These are phyloP conservation scores for Gallinago media DNA, from an alignment of 2,113 vertebrate species.

Conservation along the genomic window DNA sequence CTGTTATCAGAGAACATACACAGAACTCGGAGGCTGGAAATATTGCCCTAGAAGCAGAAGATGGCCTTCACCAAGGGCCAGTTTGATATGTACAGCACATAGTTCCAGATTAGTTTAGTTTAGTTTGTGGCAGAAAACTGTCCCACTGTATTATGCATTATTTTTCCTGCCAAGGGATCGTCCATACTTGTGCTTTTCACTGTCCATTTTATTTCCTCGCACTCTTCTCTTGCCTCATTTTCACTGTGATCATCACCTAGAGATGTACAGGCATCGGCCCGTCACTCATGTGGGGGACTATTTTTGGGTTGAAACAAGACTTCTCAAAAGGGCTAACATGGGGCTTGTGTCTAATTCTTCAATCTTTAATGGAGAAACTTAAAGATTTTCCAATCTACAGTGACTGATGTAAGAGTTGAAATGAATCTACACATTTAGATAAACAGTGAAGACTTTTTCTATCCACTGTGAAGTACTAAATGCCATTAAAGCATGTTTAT, in stretches of 20 bases:
- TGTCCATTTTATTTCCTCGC: neutral
- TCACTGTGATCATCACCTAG: neutral
- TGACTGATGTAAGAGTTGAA: neutral
- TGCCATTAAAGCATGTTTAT: neutral
- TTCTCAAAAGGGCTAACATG: neutral
- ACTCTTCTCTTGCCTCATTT: neutral
- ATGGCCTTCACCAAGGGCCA: neutral
- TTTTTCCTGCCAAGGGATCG: neutral
- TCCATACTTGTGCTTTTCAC: neutral
- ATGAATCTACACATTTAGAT: neutral
- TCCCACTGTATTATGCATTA: neutral
- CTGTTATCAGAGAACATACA: neutral
- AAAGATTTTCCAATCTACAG: neutral
- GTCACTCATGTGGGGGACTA: neutral
- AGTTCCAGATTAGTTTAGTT: neutral
- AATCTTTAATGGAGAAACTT: neutral
- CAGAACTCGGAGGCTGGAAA: neutral
- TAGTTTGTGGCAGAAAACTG: neutral
- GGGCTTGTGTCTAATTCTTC: neutral
- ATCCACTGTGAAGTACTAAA: neutral
- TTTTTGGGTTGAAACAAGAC: neutral
- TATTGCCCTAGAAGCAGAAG: neutral
- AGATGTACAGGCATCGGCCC: neutral
- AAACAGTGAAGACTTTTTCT: neutral
- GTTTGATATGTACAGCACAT: neutral